These are phyloP conservation scores for Callospermophilus lateralis DNA, from an alignment of 2,113 vertebrate species.

Conservation along the genomic window DNA sequence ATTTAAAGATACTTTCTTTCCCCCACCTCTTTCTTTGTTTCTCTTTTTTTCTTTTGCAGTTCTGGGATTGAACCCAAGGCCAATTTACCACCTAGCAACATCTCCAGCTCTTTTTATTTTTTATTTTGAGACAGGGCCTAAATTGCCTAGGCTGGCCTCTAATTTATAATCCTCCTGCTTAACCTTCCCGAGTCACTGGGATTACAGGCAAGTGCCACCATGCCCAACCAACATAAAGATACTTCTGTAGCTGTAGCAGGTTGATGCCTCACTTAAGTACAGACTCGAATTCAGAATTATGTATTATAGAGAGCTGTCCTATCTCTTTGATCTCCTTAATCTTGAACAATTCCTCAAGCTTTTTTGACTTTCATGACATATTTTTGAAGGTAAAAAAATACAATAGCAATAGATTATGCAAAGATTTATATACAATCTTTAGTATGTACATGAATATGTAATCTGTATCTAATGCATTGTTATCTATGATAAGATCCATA, in stretches of 20 bases:
- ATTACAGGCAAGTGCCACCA: too few relatives aligned
- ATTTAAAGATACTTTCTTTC: slow-evolving; percentile 11
- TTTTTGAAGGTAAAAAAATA: slow-evolving; percentile 38
- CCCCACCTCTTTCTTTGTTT: too few relatives aligned
- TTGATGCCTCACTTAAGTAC: background rate
- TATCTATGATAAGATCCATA: background rate
- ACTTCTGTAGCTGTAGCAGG: background rate
- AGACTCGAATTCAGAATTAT: background rate
- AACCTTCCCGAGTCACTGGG: too few relatives aligned
- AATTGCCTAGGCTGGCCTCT: too few relatives aligned
- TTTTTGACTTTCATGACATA: background rate
- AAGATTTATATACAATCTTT: background rate
- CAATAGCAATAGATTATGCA: background rate
- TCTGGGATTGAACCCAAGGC: too few relatives aligned
- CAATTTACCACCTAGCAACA: too few relatives aligned
- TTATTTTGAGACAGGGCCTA: too few relatives aligned
- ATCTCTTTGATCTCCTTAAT: slow-evolving; percentile 5
- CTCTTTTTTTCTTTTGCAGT: too few relatives aligned
- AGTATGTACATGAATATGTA: background rate
- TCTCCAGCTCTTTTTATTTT: too few relatives aligned
- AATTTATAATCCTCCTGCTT: too few relatives aligned
- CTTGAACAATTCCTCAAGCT: background rate
- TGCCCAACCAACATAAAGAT: too few relatives aligned
- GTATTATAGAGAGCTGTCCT: background rate
- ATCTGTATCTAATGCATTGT: background rate